Evolutionary conservation across 2,888 invertebrate genomes (phyloP), one percentile per base, ranked within the genome.

Genomic region (Gandaritis pyraliata): DNA sequence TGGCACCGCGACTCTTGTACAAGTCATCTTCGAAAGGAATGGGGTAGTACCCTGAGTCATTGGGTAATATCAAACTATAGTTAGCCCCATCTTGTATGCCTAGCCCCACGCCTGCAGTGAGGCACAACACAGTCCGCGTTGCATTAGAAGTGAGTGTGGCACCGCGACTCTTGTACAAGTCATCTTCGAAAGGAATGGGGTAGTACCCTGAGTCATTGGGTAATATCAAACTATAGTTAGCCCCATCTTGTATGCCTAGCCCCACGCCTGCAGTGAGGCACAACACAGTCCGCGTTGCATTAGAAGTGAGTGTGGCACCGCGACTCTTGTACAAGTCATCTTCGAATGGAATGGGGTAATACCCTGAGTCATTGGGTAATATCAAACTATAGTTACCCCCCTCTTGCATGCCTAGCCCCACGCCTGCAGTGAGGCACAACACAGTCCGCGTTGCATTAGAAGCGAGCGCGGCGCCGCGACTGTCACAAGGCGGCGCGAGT

Each of bases 401-500:
- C 29, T 30, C 23, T 23, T n/a, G 15, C 47, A 18, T 4, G 18
- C 45, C 36, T 46, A 23, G 15, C 15, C 53, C 59, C 57, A 48
- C 50, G 57, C 47, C 39, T 36, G 53, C 23, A 23, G 23, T 23
- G 16, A 18, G n/a, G 43, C 23, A 41, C 11, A 38, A 13, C 13
- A 10, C 39, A 23, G 50, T 47, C 54, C 43, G 57, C 52, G 66
- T 70, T 64, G 63, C 57, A 55, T 64, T 87, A 89, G 78, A 90
- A 87, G 81, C 86, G 89, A 76, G 90, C 85, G 78, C 89, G 87
- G 72, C 88, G 85, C 38, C 88, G 85, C 67, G 88, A 82, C 73
- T 88, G 93, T 93, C 93, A 94, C 90, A 93, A 91, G 69, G 83
- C 86, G 38, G 93, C 85, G n/a, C 94, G 93, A 63, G 93, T 83